A percentile compares a stretch with the other conserved stretches of the same genome.
phyloP scores from a whole-genome alignment of 2,113 vertebrate genomes.

The Tenebrosternarchus preto region DNA sequence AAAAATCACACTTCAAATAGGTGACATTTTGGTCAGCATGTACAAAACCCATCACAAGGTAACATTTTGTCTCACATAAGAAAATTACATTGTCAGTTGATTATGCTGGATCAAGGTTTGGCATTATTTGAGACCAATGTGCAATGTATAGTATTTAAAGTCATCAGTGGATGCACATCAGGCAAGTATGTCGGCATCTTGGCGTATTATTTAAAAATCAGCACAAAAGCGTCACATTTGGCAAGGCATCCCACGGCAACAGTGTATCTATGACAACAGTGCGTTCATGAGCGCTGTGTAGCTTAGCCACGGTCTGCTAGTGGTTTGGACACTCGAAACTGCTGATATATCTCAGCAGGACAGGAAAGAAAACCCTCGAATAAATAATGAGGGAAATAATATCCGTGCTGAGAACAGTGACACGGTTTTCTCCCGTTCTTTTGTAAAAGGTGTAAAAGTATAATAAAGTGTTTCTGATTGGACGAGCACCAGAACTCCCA shows the following conservation, averaged over 20 bases:
- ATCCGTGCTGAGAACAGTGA: constrained; percentile 10
- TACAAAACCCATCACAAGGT: not conserved
- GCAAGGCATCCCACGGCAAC: constrained; percentile 40
- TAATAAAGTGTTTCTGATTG: not conserved
- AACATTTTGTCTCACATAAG: not conserved
- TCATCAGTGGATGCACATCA: constrained; percentile 18
- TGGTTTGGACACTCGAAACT: constrained; percentile 45
- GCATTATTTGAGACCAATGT: not conserved
- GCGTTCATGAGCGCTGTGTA: constrained; percentile 44
- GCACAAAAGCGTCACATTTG: constrained; percentile 34
- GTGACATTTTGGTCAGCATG: not conserved
- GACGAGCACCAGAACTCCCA: constrained; percentile 10
- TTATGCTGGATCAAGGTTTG: not conserved
- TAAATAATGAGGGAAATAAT: not conserved
- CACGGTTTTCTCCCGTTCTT: constrained; percentile 7
- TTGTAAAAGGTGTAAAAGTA: not conserved
- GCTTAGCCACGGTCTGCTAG: constrained; percentile 36
- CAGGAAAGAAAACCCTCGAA: constrained; percentile 11
- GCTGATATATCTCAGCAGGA: constrained; percentile 44
- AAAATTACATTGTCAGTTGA: not conserved
- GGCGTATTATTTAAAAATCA: constrained; percentile 18
- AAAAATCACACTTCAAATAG: not conserved
- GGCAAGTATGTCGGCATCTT: constrained; percentile 32
- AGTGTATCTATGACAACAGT: constrained; percentile 57
- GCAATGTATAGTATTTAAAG: not conserved